These are phyloP conservation scores for Octodon degus DNA, from an alignment of 2,113 vertebrate species.

Conservation along the genomic window DNA sequence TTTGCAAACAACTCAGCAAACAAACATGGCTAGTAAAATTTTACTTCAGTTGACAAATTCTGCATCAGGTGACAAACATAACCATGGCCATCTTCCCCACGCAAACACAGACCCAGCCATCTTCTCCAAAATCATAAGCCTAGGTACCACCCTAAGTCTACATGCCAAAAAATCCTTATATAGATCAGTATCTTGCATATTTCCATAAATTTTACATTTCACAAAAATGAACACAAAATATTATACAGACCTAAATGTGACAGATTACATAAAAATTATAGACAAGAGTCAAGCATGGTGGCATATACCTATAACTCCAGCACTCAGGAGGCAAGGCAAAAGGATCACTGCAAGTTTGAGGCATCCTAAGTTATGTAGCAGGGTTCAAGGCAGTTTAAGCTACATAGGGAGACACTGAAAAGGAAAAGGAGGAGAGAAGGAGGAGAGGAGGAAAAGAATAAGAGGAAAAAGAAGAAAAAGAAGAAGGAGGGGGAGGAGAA, in stretches of 20 bases:
- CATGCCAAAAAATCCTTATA: not conserved
- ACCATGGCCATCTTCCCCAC: not conserved
- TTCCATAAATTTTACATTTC: not conserved
- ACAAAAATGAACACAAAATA: not conserved
- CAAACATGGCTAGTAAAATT: not conserved
- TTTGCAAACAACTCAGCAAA: not conserved
- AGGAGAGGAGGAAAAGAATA: not conserved
- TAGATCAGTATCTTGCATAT: not conserved
- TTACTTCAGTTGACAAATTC: not conserved
- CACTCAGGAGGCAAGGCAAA: not conserved
- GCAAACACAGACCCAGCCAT: not conserved
- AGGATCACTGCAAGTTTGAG: not conserved
- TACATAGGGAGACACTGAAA: not conserved
- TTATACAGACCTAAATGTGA: not conserved
- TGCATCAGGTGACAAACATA: not conserved
- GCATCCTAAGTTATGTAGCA: not conserved
- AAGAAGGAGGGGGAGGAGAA: fast-evolving
- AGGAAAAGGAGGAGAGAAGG: not conserved
- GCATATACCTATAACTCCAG: not conserved
- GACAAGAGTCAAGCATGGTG: not conserved
- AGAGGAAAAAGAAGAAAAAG: too few species aligned
- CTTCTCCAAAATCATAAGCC: not conserved
- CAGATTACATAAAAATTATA: not conserved
- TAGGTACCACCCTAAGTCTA: not conserved
- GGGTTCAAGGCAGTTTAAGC: not conserved